phyloP scores from a whole-genome alignment of 1,140 invertebrate genomes.

The Andricus grossulariae region DNA sequence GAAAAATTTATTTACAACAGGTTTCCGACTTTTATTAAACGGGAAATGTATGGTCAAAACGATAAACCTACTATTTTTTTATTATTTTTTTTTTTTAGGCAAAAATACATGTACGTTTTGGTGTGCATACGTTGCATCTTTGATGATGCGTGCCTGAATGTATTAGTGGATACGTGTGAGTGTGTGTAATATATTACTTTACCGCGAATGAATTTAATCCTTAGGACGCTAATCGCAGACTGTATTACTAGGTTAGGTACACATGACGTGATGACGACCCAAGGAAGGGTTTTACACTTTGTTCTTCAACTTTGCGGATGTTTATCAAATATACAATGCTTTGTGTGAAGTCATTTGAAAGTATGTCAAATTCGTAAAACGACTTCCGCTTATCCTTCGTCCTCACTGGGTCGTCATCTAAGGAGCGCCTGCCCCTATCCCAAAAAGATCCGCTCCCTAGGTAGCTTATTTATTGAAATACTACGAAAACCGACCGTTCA shows the following conservation, averaged over 20 bases:
- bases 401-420: constrained; percentile 51
- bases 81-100: constrained; percentile 37
- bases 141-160: constrained; percentile 39
- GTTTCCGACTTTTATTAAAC: constrained; percentile 6
- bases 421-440: constrained; percentile 52
- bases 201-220: constrained; percentile 68
- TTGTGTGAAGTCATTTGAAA: background rate
- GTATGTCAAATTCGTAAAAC: background rate
- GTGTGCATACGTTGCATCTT: constrained; percentile 42
- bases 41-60: constrained; percentile 21
- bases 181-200: constrained; percentile 71
- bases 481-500: constrained; percentile 57
- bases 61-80: background rate
- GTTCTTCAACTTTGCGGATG: background rate
- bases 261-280: constrained; percentile 65
- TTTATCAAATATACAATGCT: background rate
- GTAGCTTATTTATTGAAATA: constrained; percentile 74
- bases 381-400: constrained; percentile 30
- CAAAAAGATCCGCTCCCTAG: constrained; percentile 64
- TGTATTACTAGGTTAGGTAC: constrained; percentile 74
- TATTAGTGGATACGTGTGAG: constrained; percentile 41
- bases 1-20: constrained; percentile 6
- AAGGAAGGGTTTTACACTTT: constrained; percentile 44
- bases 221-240: constrained; percentile 72
- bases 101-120: background rate